Evolutionary conservation across 2,888 invertebrate species (phyloP).

Genomic region (Chesias legatella): DNA sequence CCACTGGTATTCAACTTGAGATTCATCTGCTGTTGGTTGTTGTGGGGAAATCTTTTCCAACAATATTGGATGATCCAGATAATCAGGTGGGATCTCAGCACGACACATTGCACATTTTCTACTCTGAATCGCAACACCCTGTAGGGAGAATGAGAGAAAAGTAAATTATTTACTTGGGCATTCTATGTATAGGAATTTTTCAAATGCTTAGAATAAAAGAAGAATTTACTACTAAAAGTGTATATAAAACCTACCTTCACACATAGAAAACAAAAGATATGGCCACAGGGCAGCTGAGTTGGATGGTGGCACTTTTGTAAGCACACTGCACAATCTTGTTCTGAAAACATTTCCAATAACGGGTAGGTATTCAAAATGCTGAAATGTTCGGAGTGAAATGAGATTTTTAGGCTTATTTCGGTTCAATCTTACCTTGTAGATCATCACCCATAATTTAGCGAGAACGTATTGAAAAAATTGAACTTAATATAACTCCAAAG

Average conservation of each 20-base stretch:
- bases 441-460: slow-evolving; percentile 20
- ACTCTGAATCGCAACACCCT: slow-evolving; percentile 92
- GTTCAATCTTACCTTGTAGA: slow-evolving; percentile 10
- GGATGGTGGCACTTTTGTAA: slow-evolving; percentile 94
- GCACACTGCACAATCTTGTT: slow-evolving; percentile 93
- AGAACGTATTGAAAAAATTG: no score
- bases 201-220: no score
- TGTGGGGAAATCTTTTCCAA: slow-evolving; percentile 68
- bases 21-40: slow-evolving; percentile 48
- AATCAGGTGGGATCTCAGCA: slow-evolving; percentile 93
- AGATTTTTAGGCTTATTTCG: no score
- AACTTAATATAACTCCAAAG: no score
- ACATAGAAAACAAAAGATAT: slow-evolving; percentile 97
- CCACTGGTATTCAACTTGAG: slow-evolving; percentile 92
- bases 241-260: slow-evolving; percentile 83
- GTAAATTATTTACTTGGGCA: no score
- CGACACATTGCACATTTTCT: slow-evolving; percentile 96
- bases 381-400: no score
- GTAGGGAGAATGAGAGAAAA: slow-evolving; percentile 15
- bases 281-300: slow-evolving; percentile 95
- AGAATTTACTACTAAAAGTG: no score
- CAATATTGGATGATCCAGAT: slow-evolving; percentile 91
- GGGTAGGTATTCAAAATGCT: no score
- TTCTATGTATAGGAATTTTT: no score
- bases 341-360: slow-evolving; percentile 33